Evolutionary conservation across 2,113 vertebrate genomes (phyloP).

Genomic region (Tursiops truncatus): DNA sequence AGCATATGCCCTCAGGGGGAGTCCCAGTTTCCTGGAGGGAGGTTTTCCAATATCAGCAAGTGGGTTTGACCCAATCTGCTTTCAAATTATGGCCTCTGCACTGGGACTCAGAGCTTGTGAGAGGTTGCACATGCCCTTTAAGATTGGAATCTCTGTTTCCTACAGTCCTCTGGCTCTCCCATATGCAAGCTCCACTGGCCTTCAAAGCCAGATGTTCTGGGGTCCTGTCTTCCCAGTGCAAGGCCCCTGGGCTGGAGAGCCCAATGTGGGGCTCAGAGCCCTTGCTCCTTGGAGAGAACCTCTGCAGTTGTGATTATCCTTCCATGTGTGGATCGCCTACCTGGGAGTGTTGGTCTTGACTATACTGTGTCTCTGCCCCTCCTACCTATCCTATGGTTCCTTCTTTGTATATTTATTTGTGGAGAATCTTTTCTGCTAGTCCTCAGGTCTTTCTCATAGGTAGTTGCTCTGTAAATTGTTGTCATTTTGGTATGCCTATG

Average conservation of each 20-base stretch:
- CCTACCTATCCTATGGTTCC: neutral
- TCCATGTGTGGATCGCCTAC: neutral
- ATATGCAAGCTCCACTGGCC: neutral
- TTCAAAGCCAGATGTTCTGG: neutral
- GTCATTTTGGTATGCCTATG: neutral
- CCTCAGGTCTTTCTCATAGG: neutral
- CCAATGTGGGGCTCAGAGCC: neutral
- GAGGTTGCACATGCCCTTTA: neutral
- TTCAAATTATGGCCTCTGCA: neutral
- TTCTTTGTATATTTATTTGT: neutral
- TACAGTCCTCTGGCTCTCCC: neutral
- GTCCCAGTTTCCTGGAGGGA: neutral
- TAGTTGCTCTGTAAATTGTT: neutral
- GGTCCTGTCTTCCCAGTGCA: neutral
- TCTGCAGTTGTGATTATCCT: neutral
- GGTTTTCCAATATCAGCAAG: neutral
- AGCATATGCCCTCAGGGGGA: neutral
- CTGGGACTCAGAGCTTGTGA: neutral
- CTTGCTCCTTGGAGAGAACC: neutral
- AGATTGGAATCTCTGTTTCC: neutral
- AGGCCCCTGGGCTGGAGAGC: neutral
- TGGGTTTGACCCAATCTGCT: neutral
- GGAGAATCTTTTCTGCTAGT: neutral
- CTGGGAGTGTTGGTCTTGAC: neutral
- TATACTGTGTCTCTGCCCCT: neutral